Evolutionary conservation across 2,113 vertebrate genomes (phyloP), one percentile per base, ranked within the genome.

Genomic region (Eleginops maclovinus): DNA sequence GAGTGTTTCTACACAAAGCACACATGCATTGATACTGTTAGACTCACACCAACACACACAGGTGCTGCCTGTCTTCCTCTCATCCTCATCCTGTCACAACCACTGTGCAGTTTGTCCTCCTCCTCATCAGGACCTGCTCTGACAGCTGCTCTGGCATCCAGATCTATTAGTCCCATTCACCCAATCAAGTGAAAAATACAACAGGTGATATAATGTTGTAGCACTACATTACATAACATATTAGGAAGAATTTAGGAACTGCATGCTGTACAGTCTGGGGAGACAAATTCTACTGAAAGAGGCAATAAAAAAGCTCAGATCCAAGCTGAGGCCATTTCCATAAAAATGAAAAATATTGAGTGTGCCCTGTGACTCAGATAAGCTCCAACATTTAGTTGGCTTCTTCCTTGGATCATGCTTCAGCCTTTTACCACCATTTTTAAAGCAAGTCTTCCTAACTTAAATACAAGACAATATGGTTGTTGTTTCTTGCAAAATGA

Each of bases 71-170:
- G 66, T 82, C 87, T 82, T 84, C 72, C 83, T 47, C 85, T 69
- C 75, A 79, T 83, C 75, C 75, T 89, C 87, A 88, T 88, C 88
- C 79, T 88, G 83, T 90, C 75, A 76, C 77, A 85, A 87, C 72
- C 72, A 85, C 82, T 68, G 66, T 65, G 66, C 69, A 83, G 49
- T 78, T 82, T 61, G 51, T 82, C 49, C 58, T 76, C 51, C 76
- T 75, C 77, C 15, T 73, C 72, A 72, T 74, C 84, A 85, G 79
- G 50, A 71, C 59, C 63, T 36, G 61, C 47, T 64, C 75, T 58
- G 69, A 85, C 86, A 90, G 81, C 87, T 85, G 82, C 75, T 71
- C 68, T 26, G 44, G 63, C 69, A 82, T 72, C 72, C 64, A 71
- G 46, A 80, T 63, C 58, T 22, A 60, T 54, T 31, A 12, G 17